A percentile compares a stretch with the other conserved stretches of the same genome.
phyloP scores from a whole-genome alignment of 1,140 invertebrate species.

The Drosophila pallidifrons region DNA sequence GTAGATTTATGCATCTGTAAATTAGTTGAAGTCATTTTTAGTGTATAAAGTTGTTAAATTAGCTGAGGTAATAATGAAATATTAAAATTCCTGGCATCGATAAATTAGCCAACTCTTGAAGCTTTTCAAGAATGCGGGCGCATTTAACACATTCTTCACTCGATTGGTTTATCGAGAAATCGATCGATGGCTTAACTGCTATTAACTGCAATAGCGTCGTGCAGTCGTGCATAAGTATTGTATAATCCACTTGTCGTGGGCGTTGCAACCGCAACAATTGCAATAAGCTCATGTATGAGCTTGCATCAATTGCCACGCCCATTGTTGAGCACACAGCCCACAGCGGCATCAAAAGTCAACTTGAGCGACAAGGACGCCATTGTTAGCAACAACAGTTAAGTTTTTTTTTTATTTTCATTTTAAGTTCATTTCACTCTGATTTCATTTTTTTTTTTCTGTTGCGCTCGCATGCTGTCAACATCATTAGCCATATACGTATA shows the following conservation, averaged over 20 bases:
- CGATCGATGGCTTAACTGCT: no score
- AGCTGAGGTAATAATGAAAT: no score
- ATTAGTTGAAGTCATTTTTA: no score
- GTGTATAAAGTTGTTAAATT: no score
- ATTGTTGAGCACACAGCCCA: neutral
- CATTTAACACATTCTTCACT: neutral
- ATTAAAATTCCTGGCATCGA: no score
- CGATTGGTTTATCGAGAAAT: neutral
- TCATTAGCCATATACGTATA: conserved; percentile 74
- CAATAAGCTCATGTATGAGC: conserved; percentile 62
- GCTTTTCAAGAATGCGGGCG: no score
- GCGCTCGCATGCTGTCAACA: conserved; percentile 53
- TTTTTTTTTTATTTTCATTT: neutral
- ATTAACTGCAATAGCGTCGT: no score
- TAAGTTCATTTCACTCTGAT: neutral
- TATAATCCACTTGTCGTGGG: conserved; percentile 5
- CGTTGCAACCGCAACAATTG: conserved; percentile 11
- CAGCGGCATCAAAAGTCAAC: conserved; percentile 6
- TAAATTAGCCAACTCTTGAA: no score
- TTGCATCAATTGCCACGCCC: conserved; percentile 58
- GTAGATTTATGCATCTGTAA: no score
- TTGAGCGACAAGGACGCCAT: conserved; percentile 22
- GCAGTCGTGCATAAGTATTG: neutral
- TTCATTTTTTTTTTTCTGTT: neutral
- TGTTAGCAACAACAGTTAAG: conserved; percentile 51